phyloP scores from a whole-genome alignment of 2,797 vertebrate species.

The Phylloscopus collybita region DNA sequence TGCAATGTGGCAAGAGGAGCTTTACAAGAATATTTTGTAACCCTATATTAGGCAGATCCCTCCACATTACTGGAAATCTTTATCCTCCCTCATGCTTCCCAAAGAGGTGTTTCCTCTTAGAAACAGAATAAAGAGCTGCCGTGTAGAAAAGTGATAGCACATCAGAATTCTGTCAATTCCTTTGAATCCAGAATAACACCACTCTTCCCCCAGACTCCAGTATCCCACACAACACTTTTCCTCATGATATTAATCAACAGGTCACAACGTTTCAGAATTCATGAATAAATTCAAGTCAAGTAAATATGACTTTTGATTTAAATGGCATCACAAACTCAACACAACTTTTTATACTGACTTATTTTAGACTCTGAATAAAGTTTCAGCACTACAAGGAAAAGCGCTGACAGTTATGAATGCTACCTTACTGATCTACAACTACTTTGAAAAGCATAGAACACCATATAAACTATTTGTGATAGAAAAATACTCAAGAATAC shows the following conservation, averaged over 20 bases:
- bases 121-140: conserved; percentile 1
- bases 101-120: neutral
- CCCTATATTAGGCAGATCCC: neutral
- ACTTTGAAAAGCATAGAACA: neutral
- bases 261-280: neutral
- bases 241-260: neutral
- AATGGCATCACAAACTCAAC: neutral
- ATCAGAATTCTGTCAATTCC: conserved; percentile 30
- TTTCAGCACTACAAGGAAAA: neutral
- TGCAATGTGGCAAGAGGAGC: neutral
- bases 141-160: neutral
- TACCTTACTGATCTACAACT: neutral
- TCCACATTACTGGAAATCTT: neutral
- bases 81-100: neutral
- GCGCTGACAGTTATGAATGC: neutral
- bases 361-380: neutral
- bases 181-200: neutral
- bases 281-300: neutral
- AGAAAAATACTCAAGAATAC: neutral
- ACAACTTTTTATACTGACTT: neutral
- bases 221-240: conserved; percentile 16
- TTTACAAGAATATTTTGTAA: neutral
- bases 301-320: neutral
- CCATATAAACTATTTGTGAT: neutral
- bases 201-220: neutral